These are phyloP conservation scores for Prenolepis imparis DNA, from an alignment of 2,888 invertebrate species.

Conservation along the genomic window DNA sequence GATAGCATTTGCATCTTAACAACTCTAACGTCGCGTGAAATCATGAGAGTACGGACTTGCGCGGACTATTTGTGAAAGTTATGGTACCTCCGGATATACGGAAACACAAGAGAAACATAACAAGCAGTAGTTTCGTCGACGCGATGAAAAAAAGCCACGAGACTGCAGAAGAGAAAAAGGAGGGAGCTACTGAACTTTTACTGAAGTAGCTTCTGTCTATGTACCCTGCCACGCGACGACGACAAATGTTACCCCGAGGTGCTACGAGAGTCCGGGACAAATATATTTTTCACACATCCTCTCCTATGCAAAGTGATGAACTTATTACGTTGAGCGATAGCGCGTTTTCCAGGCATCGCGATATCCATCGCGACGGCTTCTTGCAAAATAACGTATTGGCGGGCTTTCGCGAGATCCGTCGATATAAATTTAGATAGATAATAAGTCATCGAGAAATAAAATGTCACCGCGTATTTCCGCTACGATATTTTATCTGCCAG, in stretches of 20 bases:
- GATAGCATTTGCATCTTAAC: conserved; percentile 40
- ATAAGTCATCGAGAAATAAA: conserved; percentile 30
- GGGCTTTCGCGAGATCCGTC: not conserved
- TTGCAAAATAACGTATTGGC: conserved; percentile 23
- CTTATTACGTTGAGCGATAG: conserved; percentile 53
- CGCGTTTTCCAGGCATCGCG: conserved; percentile 5
- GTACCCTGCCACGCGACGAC: conserved; percentile 10
- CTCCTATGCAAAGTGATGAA: conserved; percentile 53
- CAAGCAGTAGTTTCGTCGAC: conserved; percentile 49
- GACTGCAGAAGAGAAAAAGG: not conserved
- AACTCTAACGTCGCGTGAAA: conserved; percentile 28
- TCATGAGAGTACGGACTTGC: conserved; percentile 42
- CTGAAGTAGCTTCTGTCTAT: conserved; percentile 48
- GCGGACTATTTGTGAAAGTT: conserved; percentile 42
- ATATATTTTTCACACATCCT: conserved; percentile 52
- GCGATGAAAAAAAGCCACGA: conserved; percentile 30
- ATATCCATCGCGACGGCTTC: conserved; percentile 7
- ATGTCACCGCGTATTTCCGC: conserved; percentile 8
- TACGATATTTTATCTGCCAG: not conserved
- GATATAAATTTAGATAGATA: conserved; percentile 21
- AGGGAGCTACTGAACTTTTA: conserved; percentile 47
- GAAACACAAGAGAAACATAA: conserved; percentile 49
- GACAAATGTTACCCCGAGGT: conserved; percentile 53
- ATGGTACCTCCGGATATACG: conserved; percentile 40
- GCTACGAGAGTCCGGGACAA: conserved; percentile 38